A percentile compares a stretch with the other conserved stretches of the same genome.
Evolutionary conservation across 2,888 invertebrate species (phyloP).

Genomic region (Amiota communis): DNA sequence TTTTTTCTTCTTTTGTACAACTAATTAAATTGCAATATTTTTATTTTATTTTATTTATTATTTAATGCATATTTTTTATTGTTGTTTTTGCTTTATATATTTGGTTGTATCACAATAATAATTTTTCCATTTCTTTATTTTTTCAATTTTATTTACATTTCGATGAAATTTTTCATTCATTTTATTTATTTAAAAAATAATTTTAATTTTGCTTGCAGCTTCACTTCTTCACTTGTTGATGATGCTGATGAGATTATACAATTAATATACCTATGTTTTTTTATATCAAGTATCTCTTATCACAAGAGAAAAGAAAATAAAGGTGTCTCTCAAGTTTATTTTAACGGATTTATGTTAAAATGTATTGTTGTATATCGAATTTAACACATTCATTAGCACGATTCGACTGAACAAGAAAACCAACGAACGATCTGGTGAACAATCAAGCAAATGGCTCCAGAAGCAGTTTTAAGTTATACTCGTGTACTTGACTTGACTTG

Average conservation of each 20-base stretch:
- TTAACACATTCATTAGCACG: conserved; percentile 23
- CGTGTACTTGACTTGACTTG: too few species aligned
- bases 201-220: not conserved
- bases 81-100: not conserved
- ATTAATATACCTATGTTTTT: not conserved
- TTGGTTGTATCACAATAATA: conserved; percentile 16
- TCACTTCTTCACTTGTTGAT: conserved; percentile 2
- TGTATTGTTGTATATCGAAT: not conserved
- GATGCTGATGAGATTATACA: not conserved
- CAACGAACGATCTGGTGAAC: not conserved
- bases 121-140: conserved; percentile 12
- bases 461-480: not conserved
- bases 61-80: not conserved
- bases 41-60: conserved; percentile 1
- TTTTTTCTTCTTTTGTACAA: conserved; percentile 56
- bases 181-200: conserved; percentile 8
- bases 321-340: not conserved
- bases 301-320: not conserved
- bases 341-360: conserved; percentile 19
- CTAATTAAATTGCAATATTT: conserved; percentile 63
- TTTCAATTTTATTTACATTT: conserved; percentile 14
- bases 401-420: not conserved
- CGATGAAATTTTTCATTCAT: not conserved
- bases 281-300: too few species aligned
- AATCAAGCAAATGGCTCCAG: not conserved